These are phyloP conservation scores for Phoronis australis DNA, from an alignment of 2,888 invertebrate genomes.

Conservation along the genomic window DNA sequence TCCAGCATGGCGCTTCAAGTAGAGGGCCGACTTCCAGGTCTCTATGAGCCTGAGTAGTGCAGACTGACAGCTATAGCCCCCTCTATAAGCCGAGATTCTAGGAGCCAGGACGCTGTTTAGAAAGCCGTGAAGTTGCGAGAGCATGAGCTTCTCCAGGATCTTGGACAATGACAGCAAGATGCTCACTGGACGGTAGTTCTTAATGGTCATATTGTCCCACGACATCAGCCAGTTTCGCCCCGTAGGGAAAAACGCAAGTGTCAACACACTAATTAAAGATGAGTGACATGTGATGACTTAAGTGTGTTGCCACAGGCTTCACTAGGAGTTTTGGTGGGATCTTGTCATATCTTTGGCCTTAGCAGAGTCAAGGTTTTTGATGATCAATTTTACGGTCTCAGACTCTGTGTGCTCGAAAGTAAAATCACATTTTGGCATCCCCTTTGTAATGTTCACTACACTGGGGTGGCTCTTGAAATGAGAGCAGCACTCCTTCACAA, in stretches of 20 bases:
- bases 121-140: neutral
- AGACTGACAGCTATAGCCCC: neutral
- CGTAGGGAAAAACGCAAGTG: constrained; percentile 7
- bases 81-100: neutral
- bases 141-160: neutral
- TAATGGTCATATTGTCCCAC: neutral
- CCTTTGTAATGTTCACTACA: neutral
- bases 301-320: neutral
- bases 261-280: neutral
- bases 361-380: neutral
- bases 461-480: neutral
- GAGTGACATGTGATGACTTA: neutral
- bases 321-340: constrained; percentile 7
- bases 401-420: neutral
- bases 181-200: neutral
- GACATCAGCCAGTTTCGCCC: constrained; percentile 11
- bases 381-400: neutral
- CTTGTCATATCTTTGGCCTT: constrained; percentile 5
- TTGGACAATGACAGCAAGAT: neutral
- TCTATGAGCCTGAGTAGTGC: neutral
- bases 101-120: neutral
- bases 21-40: neutral
- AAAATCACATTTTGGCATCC: neutral
- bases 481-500: neutral
- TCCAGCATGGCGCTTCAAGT: neutral